Percentiles rank a stretch among this genome's conserved stretches.
phyloP scores from a whole-genome alignment of 2,888 invertebrate genomes.

The Latheticus oryzae region DNA sequence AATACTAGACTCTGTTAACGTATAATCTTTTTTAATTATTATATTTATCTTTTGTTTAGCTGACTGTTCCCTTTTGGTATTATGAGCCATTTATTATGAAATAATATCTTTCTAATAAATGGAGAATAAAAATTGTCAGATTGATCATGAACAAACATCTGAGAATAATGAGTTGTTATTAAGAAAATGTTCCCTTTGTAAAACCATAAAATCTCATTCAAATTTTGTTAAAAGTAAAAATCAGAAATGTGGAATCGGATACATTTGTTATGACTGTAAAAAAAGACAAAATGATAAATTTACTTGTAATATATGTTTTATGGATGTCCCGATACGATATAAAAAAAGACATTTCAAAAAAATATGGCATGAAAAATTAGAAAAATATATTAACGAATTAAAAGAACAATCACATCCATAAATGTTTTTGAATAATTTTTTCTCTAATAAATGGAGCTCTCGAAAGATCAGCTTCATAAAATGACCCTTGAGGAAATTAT shows the following conservation, averaged over 20 bases:
- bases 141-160: constrained; percentile 26
- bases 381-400: constrained; percentile 23
- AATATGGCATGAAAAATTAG: constrained; percentile 26
- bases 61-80: no score
- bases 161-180: constrained; percentile 16
- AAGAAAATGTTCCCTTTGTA: constrained; percentile 20
- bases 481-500: constrained; percentile 20
- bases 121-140: constrained; percentile 21
- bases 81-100: no score
- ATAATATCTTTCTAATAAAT: no score
- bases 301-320: constrained; percentile 32
- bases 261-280: constrained; percentile 15
- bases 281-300: constrained; percentile 28
- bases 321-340: constrained; percentile 20
- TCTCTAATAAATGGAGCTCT: constrained; percentile 17
- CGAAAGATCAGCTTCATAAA: constrained; percentile 18
- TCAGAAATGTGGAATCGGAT: constrained; percentile 30
- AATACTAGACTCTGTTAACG: no score
- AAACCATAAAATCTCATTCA: constrained; percentile 20
- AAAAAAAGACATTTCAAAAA: constrained; percentile 27
- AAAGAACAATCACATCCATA: constrained; percentile 17
- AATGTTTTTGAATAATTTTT: constrained; percentile 17
- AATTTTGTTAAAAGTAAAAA: constrained; percentile 30
- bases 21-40: no score
- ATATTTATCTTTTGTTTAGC: no score